These are phyloP conservation scores for Chlorodrepanis virens DNA, from an alignment of 2,113 vertebrate genomes.

Conservation along the genomic window DNA sequence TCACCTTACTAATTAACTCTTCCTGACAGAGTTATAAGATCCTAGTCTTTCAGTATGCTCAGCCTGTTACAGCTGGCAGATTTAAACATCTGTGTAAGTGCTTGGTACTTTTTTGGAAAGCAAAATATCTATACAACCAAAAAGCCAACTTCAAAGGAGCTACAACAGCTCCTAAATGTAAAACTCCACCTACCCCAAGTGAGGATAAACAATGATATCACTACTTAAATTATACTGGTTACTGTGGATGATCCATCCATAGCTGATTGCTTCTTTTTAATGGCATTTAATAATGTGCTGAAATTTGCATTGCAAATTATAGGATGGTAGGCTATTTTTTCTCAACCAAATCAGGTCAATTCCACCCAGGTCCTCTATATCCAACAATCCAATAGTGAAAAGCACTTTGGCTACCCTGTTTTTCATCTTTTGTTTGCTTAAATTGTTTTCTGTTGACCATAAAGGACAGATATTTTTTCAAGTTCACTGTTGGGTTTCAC, in stretches of 20 bases:
- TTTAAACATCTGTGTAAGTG: background rate
- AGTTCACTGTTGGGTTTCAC: slow-evolving; percentile 27
- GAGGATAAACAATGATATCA: background rate
- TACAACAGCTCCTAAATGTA: background rate
- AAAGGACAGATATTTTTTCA: slow-evolving; percentile 21
- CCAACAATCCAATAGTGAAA: background rate
- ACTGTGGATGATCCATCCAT: background rate
- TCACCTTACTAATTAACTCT: background rate
- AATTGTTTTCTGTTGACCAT: background rate
- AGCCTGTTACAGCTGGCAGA: background rate
- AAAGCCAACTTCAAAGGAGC: background rate
- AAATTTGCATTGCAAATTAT: background rate
- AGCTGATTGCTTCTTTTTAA: background rate
- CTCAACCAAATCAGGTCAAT: background rate
- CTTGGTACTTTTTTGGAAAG: background rate
- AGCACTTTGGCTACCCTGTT: background rate
- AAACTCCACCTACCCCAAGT: background rate
- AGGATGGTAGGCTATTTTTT: background rate
- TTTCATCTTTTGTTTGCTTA: background rate
- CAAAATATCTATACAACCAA: background rate
- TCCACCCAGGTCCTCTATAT: background rate
- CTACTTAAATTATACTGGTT: background rate
- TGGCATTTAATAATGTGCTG: background rate
- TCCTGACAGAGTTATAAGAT: background rate
- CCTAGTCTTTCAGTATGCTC: background rate